Conservation (phyloP, 2,113 vertebrate species). For the Thryonomys swinderianus region DNA sequence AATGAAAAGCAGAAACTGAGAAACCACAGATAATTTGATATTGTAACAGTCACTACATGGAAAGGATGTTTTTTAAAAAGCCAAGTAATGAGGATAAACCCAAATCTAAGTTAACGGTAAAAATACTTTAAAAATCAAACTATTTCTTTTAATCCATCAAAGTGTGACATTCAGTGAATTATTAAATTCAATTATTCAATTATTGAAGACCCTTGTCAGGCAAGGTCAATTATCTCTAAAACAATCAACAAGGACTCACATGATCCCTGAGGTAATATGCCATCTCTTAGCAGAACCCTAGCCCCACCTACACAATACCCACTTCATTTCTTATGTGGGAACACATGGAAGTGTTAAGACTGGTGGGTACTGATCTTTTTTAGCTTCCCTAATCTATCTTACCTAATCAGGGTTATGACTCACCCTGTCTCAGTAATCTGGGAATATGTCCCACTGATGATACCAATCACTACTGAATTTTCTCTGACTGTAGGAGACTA, state of each 20-base stretch:
- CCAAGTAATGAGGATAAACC: neutral
- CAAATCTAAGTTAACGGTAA: conserved; percentile 22
- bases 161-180: neutral
- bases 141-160: neutral
- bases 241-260: neutral
- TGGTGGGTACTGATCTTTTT: neutral
- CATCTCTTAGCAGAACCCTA: neutral
- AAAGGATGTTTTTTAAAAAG: conserved; percentile 4
- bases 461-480: neutral
- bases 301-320: neutral
- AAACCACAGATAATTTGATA: neutral
- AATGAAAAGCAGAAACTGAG: neutral
- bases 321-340: neutral
- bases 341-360: neutral
- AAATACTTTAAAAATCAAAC: neutral
- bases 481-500: neutral
- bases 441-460: neutral
- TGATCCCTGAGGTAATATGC: neutral
- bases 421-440: neutral
- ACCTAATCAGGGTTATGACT: neutral
- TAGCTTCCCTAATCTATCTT: neutral
- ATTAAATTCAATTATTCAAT: no score
- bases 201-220: neutral
- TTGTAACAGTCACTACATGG: neutral
- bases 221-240: neutral